Evolutionary conservation across 2,113 vertebrate species (phyloP).

Genomic region (Pseudolaguvia tuberculata): DNA sequence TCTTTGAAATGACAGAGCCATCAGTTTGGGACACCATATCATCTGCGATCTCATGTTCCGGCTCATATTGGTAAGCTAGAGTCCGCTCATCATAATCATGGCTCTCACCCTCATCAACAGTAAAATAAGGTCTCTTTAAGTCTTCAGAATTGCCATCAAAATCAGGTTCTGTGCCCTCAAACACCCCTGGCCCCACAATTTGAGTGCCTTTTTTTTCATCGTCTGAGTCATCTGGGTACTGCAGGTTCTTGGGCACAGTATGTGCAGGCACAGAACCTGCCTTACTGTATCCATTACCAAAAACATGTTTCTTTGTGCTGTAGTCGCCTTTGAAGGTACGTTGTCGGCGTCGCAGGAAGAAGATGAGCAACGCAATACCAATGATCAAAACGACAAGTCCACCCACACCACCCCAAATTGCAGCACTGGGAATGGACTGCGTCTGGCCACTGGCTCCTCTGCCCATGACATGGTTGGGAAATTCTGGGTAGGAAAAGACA

Average conservation of each 20-base stretch:
- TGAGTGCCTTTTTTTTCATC: constrained; percentile 93
- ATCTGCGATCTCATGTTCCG: constrained; percentile 86
- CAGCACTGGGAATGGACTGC: constrained; percentile 70
- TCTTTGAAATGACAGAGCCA: constrained; percentile 99
- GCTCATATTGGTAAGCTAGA: constrained; percentile 93
- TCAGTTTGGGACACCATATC: constrained; percentile 99
- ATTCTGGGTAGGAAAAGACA: constrained; percentile 99
- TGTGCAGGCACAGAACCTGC: constrained; percentile 80
- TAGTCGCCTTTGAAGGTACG: constrained; percentile 99
- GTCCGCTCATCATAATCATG: constrained; percentile 88
- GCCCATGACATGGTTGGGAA: constrained; percentile 77
- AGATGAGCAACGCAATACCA: constrained; percentile 78
- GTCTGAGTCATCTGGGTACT: constrained; percentile 91
- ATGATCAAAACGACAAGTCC: constrained; percentile 79
- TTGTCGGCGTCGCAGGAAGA: constrained; percentile 87
- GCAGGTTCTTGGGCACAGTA: constrained; percentile 87
- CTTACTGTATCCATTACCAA: constrained; percentile 96
- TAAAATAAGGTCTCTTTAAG: constrained; percentile 95
- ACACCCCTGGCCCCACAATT: constrained; percentile 70
- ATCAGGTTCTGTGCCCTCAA: constrained; percentile 74
- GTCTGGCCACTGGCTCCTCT: constrained; percentile 60
- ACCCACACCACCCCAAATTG: constrained; percentile 86
- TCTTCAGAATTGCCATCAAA: constrained; percentile 82
- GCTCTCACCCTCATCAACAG: constrained; percentile 88
- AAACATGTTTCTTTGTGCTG: constrained; percentile 98